Evolutionary conservation across 2,888 invertebrate genomes (phyloP).

Genomic region (Leptarthrus brevirostris): DNA sequence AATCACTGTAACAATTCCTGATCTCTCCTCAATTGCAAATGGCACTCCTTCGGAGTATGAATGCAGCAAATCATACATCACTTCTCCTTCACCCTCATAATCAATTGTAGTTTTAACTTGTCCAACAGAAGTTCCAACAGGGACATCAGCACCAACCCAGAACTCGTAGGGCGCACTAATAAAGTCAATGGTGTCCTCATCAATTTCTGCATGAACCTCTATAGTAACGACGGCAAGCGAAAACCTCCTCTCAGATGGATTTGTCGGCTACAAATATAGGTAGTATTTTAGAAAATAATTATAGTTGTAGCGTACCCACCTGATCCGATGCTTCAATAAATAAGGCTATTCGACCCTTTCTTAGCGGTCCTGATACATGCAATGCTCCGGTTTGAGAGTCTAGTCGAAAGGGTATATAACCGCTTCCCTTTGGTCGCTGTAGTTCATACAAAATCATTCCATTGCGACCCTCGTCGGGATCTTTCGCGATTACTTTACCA

Average conservation of each 20-base stretch:
- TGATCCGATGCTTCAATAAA: slow-evolving; percentile 86
- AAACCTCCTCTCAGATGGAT: slow-evolving; percentile 84
- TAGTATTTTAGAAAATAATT: background rate
- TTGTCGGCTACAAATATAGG: slow-evolving; percentile 71
- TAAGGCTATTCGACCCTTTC: slow-evolving; percentile 80
- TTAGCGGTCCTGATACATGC: slow-evolving; percentile 73
- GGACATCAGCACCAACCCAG: slow-evolving; percentile 89
- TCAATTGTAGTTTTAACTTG: slow-evolving; percentile 83
- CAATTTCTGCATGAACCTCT: slow-evolving; percentile 72
- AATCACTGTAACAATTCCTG: slow-evolving; percentile 88
- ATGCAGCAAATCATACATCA: slow-evolving; percentile 82
- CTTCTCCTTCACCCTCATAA: slow-evolving; percentile 73
- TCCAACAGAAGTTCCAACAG: slow-evolving; percentile 86
- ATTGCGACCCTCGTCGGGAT: slow-evolving; percentile 78
- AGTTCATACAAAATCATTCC: slow-evolving; percentile 81
- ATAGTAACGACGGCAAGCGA: slow-evolving; percentile 87
- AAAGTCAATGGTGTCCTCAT: slow-evolving; percentile 77
- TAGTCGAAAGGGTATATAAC: slow-evolving; percentile 77
- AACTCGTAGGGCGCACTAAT: slow-evolving; percentile 89
- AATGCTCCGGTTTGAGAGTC: slow-evolving; percentile 79
- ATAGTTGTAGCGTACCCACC: slow-evolving; percentile 53
- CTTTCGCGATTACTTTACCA: slow-evolving; percentile 83
- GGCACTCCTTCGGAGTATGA: slow-evolving; percentile 93
- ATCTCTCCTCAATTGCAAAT: slow-evolving; percentile 88
- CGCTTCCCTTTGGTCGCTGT: slow-evolving; percentile 76